phyloP scores from a whole-genome alignment of 2,888 invertebrate genomes.

The Hemicrepidius hirtus region DNA sequence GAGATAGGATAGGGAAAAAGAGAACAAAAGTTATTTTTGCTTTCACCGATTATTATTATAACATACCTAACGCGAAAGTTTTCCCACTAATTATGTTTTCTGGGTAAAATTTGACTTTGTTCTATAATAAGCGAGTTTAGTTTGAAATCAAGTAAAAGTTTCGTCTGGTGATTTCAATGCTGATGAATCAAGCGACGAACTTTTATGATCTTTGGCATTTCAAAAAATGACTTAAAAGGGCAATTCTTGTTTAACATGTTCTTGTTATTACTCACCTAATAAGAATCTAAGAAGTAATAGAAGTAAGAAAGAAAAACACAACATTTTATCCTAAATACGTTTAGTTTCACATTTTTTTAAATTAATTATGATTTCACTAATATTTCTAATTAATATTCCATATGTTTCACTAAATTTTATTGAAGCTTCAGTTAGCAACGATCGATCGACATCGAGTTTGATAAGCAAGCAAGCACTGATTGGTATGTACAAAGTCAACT shows the following conservation, averaged over 20 bases:
- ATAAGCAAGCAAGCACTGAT: neutral
- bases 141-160: neutral
- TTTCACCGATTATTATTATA: constrained; percentile 3
- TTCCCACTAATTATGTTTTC: neutral
- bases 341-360: constrained; percentile 11
- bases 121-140: neutral
- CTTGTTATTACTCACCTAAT: constrained; percentile 22
- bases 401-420: constrained; percentile 6
- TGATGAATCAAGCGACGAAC: constrained; percentile 3
- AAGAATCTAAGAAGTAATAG: constrained; percentile 8
- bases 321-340: constrained; percentile 14
- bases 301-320: constrained; percentile 8
- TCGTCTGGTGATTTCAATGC: constrained; percentile 8
- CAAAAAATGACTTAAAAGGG: no score
- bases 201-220: neutral
- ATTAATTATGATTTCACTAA: constrained; percentile 4
- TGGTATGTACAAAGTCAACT: constrained; percentile 32
- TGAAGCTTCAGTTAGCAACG: neutral
- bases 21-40: neutral
- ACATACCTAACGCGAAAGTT: no score
- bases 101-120: no score
- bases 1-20: no score
- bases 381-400: constrained; percentile 3
- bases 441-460: neutral
- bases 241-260: no score